Evolutionary conservation across 2,797 vertebrate genomes (phyloP), one percentile per base, ranked within the genome.

Genomic region (Zalophus californianus): DNA sequence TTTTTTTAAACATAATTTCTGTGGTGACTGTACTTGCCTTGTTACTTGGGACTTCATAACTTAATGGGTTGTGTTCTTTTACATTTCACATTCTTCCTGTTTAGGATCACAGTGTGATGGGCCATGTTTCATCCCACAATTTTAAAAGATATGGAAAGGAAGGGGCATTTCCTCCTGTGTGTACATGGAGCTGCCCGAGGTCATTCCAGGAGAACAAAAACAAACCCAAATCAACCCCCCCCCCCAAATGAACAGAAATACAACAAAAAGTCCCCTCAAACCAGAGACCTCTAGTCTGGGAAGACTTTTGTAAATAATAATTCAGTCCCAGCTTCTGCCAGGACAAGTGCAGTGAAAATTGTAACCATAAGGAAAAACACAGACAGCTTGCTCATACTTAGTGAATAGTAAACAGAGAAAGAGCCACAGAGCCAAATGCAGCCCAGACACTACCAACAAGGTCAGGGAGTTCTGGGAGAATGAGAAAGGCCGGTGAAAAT

Each of bases 351-450:
- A 98, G 90, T 97, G 97, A 97, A 97, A 95, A 96, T 29, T 0
- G 0, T 29, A 98, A 97, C 97, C 97, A 97, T 58, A 96, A 98
- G 92, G 50, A 56, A 96, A 97, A 98, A 96, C 92, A 96, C 60
- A 96, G 97, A 96, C 32, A n/a, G 97, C 54, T 91, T 35, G 66
- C 94, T 97, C 90, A 95, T 48, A 91, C 83, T 13, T 0, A 62
- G 96, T 14, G 88, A 86, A 95, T 0, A 52, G 95, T 92, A 97
- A 97, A 97, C 90, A 97, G 83, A 79, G 87, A 27, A 50, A 86
- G 86, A 62, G 20, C 54, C 32, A 14, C 29, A 11, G 4, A 23
- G 91, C 84, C 94, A 83, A 90, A 12, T 7, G 73, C 25, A 96
- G 68, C 56, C 92, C 80, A 91, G 79, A 96, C 92, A 35, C 64